Base-by-base conservation (phyloP, 1,140 invertebrate species). In the Bradysia coprophila region DNA sequence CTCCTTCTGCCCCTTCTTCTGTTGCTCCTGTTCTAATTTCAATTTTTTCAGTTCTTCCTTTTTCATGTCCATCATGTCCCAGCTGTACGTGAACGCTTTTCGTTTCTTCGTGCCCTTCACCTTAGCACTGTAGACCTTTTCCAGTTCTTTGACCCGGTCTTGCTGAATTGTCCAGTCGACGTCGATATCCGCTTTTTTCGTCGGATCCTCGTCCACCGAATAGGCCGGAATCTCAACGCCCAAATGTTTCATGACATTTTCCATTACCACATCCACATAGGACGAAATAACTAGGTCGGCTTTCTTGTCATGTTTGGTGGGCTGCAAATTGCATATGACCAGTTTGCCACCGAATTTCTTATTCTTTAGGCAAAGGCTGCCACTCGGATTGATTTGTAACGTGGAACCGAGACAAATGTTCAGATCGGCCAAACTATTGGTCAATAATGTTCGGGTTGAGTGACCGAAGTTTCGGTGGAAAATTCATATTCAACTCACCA, bases 301-400 rank as follows among this genome's bases (percentile, higher is more conserved):
- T 64, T 91, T 87, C 52, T 85, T 87, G 53, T 97, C 89, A 69
- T 93, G 85, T 73, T 96, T 96, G 15, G 94, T 99, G 31, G 85
- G 78, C 63, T 98, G 95, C 22, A 98, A 68, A 66, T 98, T 99
- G 41, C 94, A 85, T 52, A 97, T 91, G 5, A 92, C 89, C 37
- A 98, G 62, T 64, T 83, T 84, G 38, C 90, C 80, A 34, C 79
- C 80, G 58, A 83, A 84, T 57, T 89, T 89, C 51, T 91, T 84
- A 20, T 82, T 83, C 45, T 80, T 72, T 16, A 95, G 59, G 22
- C 95, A 95, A 46, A 98, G 66, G 62, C 91, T 91, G 23, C 91
- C 93, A 66, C 90, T 93, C 39, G 95, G 95, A 51, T 93, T 74
- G 51, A 99, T 98, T 75, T 98, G 94, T 34, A 98, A 65, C 16